Percentiles rank a stretch among this genome's conserved stretches.
These are phyloP conservation scores for Melipona beecheii DNA, from an alignment of 2,888 invertebrate genomes.

Conservation along the genomic window DNA sequence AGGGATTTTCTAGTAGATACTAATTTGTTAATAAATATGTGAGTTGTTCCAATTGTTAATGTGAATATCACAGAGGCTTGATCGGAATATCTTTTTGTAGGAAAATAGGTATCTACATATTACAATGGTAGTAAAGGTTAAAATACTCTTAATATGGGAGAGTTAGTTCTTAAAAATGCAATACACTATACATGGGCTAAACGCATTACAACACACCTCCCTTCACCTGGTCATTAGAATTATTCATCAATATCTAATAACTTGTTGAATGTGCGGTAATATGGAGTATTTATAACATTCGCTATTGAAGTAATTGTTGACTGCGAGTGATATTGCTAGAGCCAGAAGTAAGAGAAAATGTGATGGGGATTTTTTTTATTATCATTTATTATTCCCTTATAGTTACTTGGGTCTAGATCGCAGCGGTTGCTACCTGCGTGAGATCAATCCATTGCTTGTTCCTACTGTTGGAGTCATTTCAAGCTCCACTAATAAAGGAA, in stretches of 20 bases:
- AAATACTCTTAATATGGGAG: conserved; percentile 70
- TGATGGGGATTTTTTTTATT: conserved; percentile 74
- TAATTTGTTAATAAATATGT: conserved; percentile 78
- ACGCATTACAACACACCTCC: conserved; percentile 83
- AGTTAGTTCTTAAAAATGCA: conserved; percentile 81
- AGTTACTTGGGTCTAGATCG: conserved; percentile 82
- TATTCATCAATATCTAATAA: conserved; percentile 76
- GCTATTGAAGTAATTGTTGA: conserved; percentile 78
- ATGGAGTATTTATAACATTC: conserved; percentile 79
- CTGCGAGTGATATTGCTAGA: conserved; percentile 81
- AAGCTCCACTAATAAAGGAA: conserved; percentile 95
- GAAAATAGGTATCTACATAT: conserved; percentile 84
- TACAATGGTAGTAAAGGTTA: conserved; percentile 78
- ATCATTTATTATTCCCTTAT: conserved; percentile 72
- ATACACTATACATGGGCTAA: conserved; percentile 84
- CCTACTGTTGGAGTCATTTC: conserved; percentile 93
- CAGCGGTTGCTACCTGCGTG: conserved; percentile 91
- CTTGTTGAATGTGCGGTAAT: conserved; percentile 81
- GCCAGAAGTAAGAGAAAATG: conserved; percentile 81
- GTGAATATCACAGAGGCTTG: conserved; percentile 83
- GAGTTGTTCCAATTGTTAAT: conserved; percentile 81
- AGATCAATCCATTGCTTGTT: conserved; percentile 92
- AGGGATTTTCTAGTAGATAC: conserved; percentile 75
- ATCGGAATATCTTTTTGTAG: conserved; percentile 82
- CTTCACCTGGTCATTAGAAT: conserved; percentile 81